Evolutionary conservation across 30 jellyfish, hydroid and myxozoan genomes (phyloP), one percentile per base, ranked within the genome.

Genomic region (Pseudorhiza aurosa): DNA sequence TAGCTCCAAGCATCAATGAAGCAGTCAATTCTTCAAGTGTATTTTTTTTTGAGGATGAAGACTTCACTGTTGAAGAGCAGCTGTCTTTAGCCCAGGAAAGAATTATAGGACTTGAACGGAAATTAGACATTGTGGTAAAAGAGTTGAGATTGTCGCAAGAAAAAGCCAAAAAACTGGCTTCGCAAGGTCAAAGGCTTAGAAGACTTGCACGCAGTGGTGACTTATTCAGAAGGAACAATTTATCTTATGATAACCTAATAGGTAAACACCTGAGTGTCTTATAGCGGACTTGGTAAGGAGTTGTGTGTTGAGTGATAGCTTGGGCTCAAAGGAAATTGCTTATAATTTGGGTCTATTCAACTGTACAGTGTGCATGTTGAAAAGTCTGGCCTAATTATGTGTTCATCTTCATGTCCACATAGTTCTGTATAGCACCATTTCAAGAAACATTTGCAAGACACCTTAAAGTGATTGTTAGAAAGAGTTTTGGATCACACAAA

Each of bases 171-270:
- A 75, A 85, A 58, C 82, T 85, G 22, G 96, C 90, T 57, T 67
- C 86, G 14, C 88, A 72, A 22, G 96, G 96, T 14, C 70, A 72
- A 58, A 60, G 97, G 35, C 50, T 83, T 4, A 67, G 97, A 22
- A 76, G 97, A 42, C 58, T 79, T 56, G 93, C 93, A 6, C 73
- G 97, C 28, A 89, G 97, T 63, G 90, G 93, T n/a, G 96, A 82
- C 46, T 32, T 89, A 17, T 77, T 83, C 65, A 82, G 90, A 57
- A 56, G 84, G n/a, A 53, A 57, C 45, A 84, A 71, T 30, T 5
- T 82, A 0, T 30, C 51, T 10, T 8, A 25, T 7, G 72, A 72
- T 15, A 35, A 56, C 39, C 29, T 32, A n/a, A 35, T 50, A 50
- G 82, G 76, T 83, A 57, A 53, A 15, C n/a, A n/a, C n/a, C n/a